phyloP scores from a whole-genome alignment of 2,113 vertebrate species.

The Girardinichthys multiradiatus region DNA sequence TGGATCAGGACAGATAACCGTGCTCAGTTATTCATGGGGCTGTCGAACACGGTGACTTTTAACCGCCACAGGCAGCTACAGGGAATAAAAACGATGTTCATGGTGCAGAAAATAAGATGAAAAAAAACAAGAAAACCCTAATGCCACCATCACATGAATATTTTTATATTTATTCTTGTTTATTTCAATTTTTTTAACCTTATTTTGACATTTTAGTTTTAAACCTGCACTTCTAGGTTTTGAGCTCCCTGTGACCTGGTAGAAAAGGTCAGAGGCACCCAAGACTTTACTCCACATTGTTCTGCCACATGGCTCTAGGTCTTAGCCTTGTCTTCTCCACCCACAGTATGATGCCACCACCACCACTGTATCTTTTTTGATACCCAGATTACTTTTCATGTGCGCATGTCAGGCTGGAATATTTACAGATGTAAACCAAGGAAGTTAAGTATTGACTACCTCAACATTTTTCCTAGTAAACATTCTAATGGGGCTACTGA shows the following conservation, averaged over 20 bases:
- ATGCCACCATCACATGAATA: background rate
- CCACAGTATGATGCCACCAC: constrained; percentile 38
- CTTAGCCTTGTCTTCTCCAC: constrained; percentile 38
- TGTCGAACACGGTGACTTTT: constrained; percentile 60
- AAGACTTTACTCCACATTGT: constrained; percentile 40
- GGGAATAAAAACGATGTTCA: constrained; percentile 42
- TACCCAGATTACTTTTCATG: constrained; percentile 49
- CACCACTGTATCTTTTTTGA: no score
- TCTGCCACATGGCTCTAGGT: constrained; percentile 43
- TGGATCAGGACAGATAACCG: constrained; percentile 58
- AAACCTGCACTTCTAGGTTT: no score
- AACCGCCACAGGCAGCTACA: constrained; percentile 36
- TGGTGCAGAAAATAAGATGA: background rate
- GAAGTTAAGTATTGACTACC: no score
- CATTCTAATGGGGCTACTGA: no score
- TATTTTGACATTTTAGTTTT: background rate
- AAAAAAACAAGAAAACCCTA: background rate
- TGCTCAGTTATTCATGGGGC: constrained; percentile 67
- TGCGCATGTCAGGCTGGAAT: constrained; percentile 32
- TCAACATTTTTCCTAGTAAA: no score
- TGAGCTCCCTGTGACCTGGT: constrained; percentile 5
- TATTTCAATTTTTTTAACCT: background rate
- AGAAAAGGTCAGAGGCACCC: constrained; percentile 49
- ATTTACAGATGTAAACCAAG: background rate
- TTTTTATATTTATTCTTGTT: background rate